Evolutionary conservation across 2,888 invertebrate species (phyloP), one percentile per base, ranked within the genome.

Genomic region (Cerceris rybyensis): DNA sequence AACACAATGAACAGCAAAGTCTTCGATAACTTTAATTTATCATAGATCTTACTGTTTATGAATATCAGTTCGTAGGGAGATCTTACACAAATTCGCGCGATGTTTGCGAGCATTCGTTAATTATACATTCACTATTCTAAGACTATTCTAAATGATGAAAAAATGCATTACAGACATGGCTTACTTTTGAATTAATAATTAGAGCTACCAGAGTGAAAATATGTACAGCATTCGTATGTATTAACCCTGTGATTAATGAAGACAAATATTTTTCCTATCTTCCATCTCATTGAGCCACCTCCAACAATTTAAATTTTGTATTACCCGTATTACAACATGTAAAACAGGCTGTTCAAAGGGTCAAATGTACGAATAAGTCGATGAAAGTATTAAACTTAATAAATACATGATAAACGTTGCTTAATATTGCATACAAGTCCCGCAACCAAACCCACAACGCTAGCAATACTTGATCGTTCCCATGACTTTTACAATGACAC

Each of bases 381-480:
- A 52, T 46, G 16, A 42, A 9, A 61, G 39, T 60, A 28, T 41
- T 63, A 7, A 61, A 59, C 60, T 67, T 57, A 69, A 81, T 84
- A 78, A 82, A 84, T 84, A 82, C 39, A 28, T 70, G 66, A 65
- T 39, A 76, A 52, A 61, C 61, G 63, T 55, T 63, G 73, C 61
- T 70, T 72, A 74, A 77, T 87, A 87, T 86, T 86, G 83, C 81
- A 85, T 83, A 77, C 55, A 55, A 82, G 80, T 88, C 86, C 87
- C 87, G 68, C 75, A 84, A 87, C 87, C 87, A 75, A 70, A 68
- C 57, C 57, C 84, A 82, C 78, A 63, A 74, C 68, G 41, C 67
- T 83, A 76, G 49, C 54, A 16, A 73, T n/a, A 41, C 16, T 17
- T 39, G 49, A 57, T 82, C 75, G 73, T 76, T 81, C 80, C 55